Percentiles rank a stretch among this genome's conserved stretches.
Evolutionary conservation across 2,888 invertebrate species (phyloP).

Genomic region (Synanthedon formicaeformis): DNA sequence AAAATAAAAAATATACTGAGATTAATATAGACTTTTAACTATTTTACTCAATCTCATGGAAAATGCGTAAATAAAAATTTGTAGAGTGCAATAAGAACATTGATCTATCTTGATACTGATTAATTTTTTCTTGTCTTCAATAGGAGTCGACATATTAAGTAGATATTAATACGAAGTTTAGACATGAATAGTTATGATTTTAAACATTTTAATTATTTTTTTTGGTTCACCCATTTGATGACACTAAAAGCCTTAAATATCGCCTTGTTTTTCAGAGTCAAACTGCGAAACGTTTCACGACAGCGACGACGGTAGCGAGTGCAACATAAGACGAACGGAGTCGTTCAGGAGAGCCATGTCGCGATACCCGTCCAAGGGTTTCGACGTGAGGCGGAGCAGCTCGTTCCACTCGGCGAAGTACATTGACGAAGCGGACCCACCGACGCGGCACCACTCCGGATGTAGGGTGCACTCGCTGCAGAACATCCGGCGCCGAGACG

Average conservation of each 20-base stretch:
- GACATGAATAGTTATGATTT: no score
- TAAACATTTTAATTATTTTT: no score
- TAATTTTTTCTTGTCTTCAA: no score
- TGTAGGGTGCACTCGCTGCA: constrained; percentile 59
- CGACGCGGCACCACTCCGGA: constrained; percentile 26
- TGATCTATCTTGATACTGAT: no score
- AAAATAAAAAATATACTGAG: no score
- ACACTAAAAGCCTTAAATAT: not conserved
- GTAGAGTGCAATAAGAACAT: no score
- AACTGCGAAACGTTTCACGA: constrained; percentile 58
- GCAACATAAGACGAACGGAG: constrained; percentile 49
- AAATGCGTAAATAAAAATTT: no score
- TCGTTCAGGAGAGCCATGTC: constrained; percentile 51
- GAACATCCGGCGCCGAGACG: constrained; percentile 51
- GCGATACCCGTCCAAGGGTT: constrained; percentile 32
- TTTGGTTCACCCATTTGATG: no score
- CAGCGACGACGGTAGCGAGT: constrained; percentile 60
- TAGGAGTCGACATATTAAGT: no score
- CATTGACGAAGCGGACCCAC: constrained; percentile 33
- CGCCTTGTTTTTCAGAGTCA: constrained; percentile 32
- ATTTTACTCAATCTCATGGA: no score
- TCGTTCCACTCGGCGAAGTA: constrained; percentile 57
- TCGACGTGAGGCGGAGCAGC: constrained; percentile 47
- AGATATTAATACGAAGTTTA: no score
- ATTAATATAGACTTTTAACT: no score